These are phyloP conservation scores for Amblyornis subalaris DNA, from an alignment of 2,113 vertebrate species.

Conservation along the genomic window DNA sequence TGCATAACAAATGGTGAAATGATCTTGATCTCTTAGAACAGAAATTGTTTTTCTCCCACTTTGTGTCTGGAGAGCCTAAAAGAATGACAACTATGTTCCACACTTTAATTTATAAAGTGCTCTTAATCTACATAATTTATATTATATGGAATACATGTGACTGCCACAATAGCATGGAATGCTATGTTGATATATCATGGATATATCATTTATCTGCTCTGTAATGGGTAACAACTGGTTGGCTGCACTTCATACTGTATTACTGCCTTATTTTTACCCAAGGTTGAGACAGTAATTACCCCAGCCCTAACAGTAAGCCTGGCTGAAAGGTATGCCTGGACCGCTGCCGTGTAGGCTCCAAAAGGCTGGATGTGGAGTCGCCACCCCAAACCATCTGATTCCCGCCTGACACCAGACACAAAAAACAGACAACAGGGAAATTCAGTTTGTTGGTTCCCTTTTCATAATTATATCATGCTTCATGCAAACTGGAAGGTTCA, in stretches of 20 bases:
- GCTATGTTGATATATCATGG: background rate
- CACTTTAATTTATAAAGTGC: background rate
- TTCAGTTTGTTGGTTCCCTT: background rate
- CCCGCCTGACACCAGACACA: background rate
- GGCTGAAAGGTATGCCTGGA: background rate
- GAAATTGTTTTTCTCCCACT: constrained; percentile 9
- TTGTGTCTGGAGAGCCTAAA: background rate
- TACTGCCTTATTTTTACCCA: background rate
- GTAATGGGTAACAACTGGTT: background rate
- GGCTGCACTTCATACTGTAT: background rate
- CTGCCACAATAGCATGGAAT: background rate
- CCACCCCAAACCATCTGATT: background rate
- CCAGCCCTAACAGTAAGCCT: background rate
- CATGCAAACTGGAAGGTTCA: background rate
- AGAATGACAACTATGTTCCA: background rate
- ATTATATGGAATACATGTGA: background rate
- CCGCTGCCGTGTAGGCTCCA: background rate
- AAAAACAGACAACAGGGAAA: background rate
- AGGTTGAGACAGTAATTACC: background rate
- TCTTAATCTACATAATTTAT: background rate
- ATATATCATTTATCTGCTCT: background rate
- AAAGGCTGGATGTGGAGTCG: background rate
- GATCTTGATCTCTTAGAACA: background rate
- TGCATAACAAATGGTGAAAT: background rate
- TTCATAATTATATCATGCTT: background rate